phyloP scores from a whole-genome alignment of 2,888 invertebrate species.

The Heliconius charithonia region DNA sequence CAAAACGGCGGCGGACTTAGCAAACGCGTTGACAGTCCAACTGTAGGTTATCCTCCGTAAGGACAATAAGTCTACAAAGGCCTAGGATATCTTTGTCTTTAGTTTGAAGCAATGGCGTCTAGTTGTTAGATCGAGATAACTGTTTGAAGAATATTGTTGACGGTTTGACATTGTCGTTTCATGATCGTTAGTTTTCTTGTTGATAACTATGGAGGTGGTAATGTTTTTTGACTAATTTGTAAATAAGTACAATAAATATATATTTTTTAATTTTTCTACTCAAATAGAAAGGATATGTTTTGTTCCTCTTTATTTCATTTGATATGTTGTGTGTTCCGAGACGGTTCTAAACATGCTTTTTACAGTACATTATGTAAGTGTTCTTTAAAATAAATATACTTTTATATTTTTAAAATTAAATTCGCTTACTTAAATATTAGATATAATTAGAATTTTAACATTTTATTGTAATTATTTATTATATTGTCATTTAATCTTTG shows the following conservation, averaged over 20 bases:
- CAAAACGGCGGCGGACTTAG: constrained; percentile 37
- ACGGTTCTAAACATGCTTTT: not conserved
- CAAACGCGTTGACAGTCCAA: constrained; percentile 32
- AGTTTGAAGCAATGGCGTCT: not conserved
- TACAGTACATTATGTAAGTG: not conserved
- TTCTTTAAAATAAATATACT: not conserved
- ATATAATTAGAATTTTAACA: too few species aligned
- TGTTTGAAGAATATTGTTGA: not conserved
- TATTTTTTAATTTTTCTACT: too few species aligned
- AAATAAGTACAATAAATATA: too few species aligned
- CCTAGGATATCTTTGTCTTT: constrained; percentile 1
- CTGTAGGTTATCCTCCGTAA: constrained; percentile 26
- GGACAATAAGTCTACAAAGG: constrained; percentile 25
- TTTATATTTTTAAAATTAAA: not conserved
- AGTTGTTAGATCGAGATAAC: not conserved
- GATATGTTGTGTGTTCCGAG: not conserved
- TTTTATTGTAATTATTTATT: not conserved
- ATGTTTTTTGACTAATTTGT: too few species aligned
- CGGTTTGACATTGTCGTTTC: not conserved
- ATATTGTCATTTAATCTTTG: not conserved
- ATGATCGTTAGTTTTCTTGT: not conserved
- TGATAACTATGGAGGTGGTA: not conserved
- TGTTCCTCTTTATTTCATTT: not conserved
- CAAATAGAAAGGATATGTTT: not conserved
- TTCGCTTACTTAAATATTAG: too few species aligned